Conservation (phyloP, 2,888 invertebrate genomes). For the Campoletis raptor region DNA sequence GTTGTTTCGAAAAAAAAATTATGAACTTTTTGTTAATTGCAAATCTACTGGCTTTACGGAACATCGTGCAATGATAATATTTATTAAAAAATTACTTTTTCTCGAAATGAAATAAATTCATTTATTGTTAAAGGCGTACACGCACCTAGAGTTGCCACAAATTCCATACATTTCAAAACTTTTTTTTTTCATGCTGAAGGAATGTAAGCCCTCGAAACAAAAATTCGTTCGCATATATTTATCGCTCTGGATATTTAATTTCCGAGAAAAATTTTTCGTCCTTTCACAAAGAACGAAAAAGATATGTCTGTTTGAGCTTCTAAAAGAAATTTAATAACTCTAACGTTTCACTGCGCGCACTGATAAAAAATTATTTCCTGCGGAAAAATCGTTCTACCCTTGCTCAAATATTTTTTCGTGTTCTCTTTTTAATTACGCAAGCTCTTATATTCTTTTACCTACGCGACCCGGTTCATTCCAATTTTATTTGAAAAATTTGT, state of each 20-base stretch:
- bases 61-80: background rate
- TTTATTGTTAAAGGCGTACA: background rate
- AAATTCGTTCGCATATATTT: background rate
- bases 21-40: background rate
- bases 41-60: background rate
- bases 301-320: background rate
- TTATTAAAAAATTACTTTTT: background rate
- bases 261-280: background rate
- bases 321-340: conserved; percentile 4
- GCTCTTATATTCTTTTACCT: background rate
- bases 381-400: background rate
- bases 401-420: background rate
- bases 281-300: background rate
- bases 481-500: background rate
- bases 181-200: too few species aligned
- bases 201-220: too few species aligned
- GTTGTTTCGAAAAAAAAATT: background rate
- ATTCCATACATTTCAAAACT: too few species aligned
- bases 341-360: background rate
- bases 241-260: background rate
- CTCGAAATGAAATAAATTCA: background rate
- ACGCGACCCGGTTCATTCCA: background rate
- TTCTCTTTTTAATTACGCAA: background rate
- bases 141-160: too few species aligned
- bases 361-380: background rate